phyloP scores from a whole-genome alignment of 1,140 invertebrate genomes.

The Anoplophora glabripennis region DNA sequence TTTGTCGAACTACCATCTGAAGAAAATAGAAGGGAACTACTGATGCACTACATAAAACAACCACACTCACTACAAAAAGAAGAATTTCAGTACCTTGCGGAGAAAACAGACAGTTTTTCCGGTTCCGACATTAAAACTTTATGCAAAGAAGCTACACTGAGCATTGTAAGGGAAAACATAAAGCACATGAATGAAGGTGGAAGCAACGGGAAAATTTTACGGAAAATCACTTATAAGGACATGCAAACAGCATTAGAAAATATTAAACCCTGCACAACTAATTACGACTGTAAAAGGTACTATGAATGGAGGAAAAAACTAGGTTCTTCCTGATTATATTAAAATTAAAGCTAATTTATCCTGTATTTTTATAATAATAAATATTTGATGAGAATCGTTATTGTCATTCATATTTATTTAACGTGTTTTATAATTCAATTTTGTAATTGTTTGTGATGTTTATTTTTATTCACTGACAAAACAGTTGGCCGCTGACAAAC shows the following conservation, averaged over 20 bases:
- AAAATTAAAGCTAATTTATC: not conserved
- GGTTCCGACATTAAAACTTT: constrained; percentile 85
- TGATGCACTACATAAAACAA: constrained; percentile 57
- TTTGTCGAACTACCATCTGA: constrained; percentile 72
- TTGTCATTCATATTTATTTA: constrained; percentile 13
- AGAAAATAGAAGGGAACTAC: constrained; percentile 64
- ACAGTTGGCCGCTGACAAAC: too few relatives aligned
- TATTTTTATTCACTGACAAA: too few relatives aligned
- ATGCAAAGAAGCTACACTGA: constrained; percentile 84
- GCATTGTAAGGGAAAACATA: constrained; percentile 50
- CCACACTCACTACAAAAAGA: constrained; percentile 41
- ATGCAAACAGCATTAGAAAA: constrained; percentile 32
- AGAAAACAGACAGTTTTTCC: constrained; percentile 73
- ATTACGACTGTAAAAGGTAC: constrained; percentile 30
- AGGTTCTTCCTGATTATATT: constrained; percentile 20
- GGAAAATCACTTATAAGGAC: constrained; percentile 21
- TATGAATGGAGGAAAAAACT: constrained; percentile 36
- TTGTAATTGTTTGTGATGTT: too few relatives aligned
- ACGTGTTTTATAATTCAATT: too few relatives aligned
- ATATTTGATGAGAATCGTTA: too few relatives aligned
- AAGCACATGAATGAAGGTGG: constrained; percentile 17
- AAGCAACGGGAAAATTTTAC: constrained; percentile 10
- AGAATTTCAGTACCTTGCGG: constrained; percentile 57
- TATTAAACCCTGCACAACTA: constrained; percentile 18
- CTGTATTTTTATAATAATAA: not conserved